Evolutionary conservation across 1,140 invertebrate genomes (phyloP).

Genomic region (Diachasma alloeum): DNA sequence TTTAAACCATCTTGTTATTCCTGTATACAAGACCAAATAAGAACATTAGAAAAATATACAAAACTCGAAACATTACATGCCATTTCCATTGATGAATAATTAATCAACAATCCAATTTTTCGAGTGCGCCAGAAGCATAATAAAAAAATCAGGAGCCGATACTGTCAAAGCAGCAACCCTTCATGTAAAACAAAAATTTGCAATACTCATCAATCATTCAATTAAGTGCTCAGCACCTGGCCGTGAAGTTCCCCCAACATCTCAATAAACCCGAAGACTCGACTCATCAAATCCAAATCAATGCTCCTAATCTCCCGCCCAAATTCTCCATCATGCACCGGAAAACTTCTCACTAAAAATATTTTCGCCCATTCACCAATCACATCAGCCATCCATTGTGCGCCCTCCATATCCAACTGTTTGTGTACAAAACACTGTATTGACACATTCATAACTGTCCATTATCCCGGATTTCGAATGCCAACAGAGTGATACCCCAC

Average conservation of each 20-base stretch:
- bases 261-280: not conserved
- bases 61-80: no score
- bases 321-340: not conserved
- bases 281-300: not conserved
- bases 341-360: not conserved
- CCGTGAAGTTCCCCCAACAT: not conserved
- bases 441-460: slow-evolving; percentile 46
- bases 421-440: slow-evolving; percentile 60
- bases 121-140: no score
- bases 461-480: slow-evolving; percentile 7
- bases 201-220: no score
- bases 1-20: no score
- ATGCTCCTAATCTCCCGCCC: not conserved
- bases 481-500: not conserved
- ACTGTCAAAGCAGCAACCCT: no score
- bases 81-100: no score
- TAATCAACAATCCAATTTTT: no score
- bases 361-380: not conserved
- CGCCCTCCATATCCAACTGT: slow-evolving; percentile 44
- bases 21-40: no score
- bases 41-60: no score
- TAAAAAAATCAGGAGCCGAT: no score
- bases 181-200: no score
- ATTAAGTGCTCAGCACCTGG: not conserved
- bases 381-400: not conserved